Conservation (phyloP, 2,113 vertebrate genomes). For the Cottus gobio region DNA sequence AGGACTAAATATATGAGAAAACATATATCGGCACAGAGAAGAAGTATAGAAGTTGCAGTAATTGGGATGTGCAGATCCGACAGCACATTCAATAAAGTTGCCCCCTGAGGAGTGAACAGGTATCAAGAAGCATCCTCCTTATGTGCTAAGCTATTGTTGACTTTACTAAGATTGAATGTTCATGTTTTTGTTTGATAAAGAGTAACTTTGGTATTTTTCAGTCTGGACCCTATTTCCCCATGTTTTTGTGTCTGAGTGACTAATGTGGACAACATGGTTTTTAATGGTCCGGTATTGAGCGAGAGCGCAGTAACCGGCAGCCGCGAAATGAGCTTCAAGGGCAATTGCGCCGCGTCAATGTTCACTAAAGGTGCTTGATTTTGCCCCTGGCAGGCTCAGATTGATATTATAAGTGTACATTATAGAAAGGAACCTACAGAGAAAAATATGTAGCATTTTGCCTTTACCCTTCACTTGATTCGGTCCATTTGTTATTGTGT, state of each 20-base stretch:
- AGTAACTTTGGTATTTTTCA: too few species aligned
- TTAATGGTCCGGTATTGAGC: too few species aligned
- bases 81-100: neutral
- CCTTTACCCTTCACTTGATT: too few species aligned
- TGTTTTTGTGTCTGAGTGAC: too few species aligned
- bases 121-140: neutral
- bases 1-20: neutral
- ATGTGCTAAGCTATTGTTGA: neutral
- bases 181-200: too few species aligned
- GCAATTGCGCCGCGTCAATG: neutral
- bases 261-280: too few species aligned
- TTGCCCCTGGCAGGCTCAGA: neutral
- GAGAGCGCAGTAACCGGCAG: too few species aligned
- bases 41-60: neutral
- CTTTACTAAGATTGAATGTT: neutral
- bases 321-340: too few species aligned
- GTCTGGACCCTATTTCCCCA: too few species aligned
- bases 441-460: neutral
- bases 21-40: neutral
- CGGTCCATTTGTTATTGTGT: neutral
- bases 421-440: neutral
- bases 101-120: neutral
- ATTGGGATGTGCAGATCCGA: neutral
- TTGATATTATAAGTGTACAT: neutral
- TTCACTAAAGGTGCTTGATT: neutral